Evolutionary conservation across 2,797 vertebrate species (phyloP).

Genomic region (Eulemur coronatus): DNA sequence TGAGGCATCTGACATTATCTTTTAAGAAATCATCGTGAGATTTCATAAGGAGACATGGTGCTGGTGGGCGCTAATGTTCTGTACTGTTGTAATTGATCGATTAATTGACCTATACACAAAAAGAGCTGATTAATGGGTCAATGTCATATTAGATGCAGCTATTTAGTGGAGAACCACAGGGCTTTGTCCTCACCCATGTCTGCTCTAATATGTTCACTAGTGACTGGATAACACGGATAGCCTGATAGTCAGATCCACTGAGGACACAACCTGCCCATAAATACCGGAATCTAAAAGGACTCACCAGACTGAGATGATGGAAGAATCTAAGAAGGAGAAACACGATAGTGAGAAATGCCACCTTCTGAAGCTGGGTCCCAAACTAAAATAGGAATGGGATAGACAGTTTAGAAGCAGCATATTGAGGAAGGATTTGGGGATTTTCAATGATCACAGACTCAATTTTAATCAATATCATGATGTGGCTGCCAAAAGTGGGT

Average conservation of each 20-base stretch:
- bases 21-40: not conserved
- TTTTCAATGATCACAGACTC: slow-evolving; percentile 21
- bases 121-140: not conserved
- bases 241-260: not conserved
- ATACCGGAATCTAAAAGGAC: not conserved
- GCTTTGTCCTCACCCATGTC: not conserved
- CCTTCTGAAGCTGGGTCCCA: not conserved
- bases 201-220: not conserved
- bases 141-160: not conserved
- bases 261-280: not conserved
- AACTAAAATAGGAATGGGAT: slow-evolving; percentile 27
- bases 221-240: not conserved
- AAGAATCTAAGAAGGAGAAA: not conserved
- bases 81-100: not conserved
- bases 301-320: not conserved
- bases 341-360: not conserved
- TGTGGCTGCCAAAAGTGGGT: not conserved
- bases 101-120: not conserved
- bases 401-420: not conserved
- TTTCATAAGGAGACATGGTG: not conserved
- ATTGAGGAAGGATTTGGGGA: slow-evolving; percentile 32
- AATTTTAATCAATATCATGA: not conserved
- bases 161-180: not conserved
- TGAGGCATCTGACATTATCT: not conserved
- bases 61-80: not conserved